Conservation (phyloP, 2,888 invertebrate species). For the Mactromeris polynyma region DNA sequence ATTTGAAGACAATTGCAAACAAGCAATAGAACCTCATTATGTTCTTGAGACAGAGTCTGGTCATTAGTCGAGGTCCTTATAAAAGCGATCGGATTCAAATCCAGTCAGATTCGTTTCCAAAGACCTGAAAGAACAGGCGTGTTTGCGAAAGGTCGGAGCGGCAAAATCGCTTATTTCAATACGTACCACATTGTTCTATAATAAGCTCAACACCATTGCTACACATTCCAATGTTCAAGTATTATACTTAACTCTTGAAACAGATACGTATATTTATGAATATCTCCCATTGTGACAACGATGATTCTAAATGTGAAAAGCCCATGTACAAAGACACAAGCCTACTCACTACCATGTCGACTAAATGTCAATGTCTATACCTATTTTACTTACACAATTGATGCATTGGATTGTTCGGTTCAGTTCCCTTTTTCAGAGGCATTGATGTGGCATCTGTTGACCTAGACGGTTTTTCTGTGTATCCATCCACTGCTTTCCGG, state of each 20-base stretch:
- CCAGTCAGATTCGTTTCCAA: not conserved
- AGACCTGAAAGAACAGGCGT: not conserved
- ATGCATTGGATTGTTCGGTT: too few species aligned
- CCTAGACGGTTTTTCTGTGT: too few species aligned
- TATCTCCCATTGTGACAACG: too few species aligned
- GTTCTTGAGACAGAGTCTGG: conserved; percentile 44
- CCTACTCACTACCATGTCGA: too few species aligned
- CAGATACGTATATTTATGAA: too few species aligned
- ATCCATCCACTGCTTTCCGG: too few species aligned
- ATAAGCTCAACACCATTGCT: not conserved
- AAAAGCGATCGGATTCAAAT: not conserved
- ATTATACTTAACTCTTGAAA: not conserved
- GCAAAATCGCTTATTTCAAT: not conserved
- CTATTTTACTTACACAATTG: too few species aligned
- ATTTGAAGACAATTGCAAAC: conserved; percentile 68
- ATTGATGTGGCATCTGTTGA: too few species aligned
- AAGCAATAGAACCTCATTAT: conserved; percentile 52
- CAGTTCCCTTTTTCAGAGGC: too few species aligned
- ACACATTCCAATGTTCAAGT: not conserved
- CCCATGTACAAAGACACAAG: too few species aligned
- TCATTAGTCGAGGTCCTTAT: conserved; percentile 24
- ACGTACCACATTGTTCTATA: not conserved
- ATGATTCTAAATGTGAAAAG: too few species aligned
- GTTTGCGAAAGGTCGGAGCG: not conserved
- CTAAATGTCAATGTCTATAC: too few species aligned